Evolutionary conservation across 1,140 invertebrate species (phyloP).

Genomic region (Orius insidiosus): DNA sequence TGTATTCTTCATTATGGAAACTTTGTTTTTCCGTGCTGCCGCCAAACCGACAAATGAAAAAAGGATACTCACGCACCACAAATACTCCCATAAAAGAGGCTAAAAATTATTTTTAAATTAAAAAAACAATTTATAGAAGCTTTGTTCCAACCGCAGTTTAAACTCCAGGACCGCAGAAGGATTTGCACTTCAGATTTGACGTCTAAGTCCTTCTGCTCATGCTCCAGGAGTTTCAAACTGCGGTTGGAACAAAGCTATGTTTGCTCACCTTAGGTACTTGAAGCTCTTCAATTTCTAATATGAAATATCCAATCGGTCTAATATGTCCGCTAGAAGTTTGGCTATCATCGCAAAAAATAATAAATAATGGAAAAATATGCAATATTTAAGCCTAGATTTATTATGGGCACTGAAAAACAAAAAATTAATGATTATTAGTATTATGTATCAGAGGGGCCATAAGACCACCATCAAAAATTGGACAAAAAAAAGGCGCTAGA

Average conservation of each 20-base stretch:
- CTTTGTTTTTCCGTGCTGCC: slow-evolving; percentile 67
- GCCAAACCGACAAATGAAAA: slow-evolving; percentile 72
- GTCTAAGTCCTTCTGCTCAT: too few relatives aligned
- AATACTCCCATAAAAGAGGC: slow-evolving; percentile 84
- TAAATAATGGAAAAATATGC: slow-evolving; percentile 83
- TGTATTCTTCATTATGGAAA: slow-evolving; percentile 62
- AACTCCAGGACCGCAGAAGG: too few relatives aligned
- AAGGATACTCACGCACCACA: slow-evolving; percentile 77
- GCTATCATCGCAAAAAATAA: slow-evolving; percentile 79
- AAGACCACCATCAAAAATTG: slow-evolving; percentile 11
- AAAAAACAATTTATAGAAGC: too few relatives aligned
- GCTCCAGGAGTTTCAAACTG: too few relatives aligned
- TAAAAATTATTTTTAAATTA: too few relatives aligned
- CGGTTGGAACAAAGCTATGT: not conserved
- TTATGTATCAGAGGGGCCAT: too few relatives aligned
- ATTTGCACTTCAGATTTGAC: too few relatives aligned
- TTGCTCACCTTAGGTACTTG: slow-evolving; percentile 69
- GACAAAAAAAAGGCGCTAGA: too few relatives aligned
- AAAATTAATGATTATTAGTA: slow-evolving; percentile 17
- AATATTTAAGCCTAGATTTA: slow-evolving; percentile 80
- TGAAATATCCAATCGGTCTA: slow-evolving; percentile 82
- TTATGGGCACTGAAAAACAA: slow-evolving; percentile 65
- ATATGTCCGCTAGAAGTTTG: slow-evolving; percentile 77
- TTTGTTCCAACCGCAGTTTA: too few relatives aligned
- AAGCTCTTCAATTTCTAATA: slow-evolving; percentile 82